Conservation (phyloP, 2,888 invertebrate genomes). For the Euzophera pinguis region DNA sequence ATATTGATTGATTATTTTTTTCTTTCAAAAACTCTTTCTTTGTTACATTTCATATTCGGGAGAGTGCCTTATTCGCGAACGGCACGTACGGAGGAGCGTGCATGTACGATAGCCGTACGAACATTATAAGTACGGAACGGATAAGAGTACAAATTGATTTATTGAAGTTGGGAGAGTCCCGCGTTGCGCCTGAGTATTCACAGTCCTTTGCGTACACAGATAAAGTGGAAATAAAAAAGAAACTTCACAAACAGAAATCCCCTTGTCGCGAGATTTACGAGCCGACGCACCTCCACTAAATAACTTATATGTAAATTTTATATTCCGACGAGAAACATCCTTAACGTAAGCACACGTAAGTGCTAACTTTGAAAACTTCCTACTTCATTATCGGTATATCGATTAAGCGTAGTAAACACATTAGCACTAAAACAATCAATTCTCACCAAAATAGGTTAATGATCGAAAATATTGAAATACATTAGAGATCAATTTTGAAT, state of each 20-base stretch:
- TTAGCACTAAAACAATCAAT: conserved; percentile 23
- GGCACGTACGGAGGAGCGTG: conserved; percentile 35
- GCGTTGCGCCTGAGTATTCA: conserved; percentile 75
- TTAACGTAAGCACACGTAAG: conserved; percentile 18
- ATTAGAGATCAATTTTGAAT: conserved; percentile 72
- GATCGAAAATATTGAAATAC: conserved; percentile 60
- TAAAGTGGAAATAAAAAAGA: conserved; percentile 77
- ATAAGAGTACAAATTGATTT: conserved; percentile 79
- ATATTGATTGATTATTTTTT: neutral
- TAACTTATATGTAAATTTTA: conserved; percentile 75
- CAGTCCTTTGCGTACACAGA: conserved; percentile 71
- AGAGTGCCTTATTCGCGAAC: conserved; percentile 46
- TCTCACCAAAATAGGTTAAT: conserved; percentile 48
- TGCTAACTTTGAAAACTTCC: conserved; percentile 24
- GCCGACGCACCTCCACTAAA: conserved; percentile 70
- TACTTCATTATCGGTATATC: conserved; percentile 22
- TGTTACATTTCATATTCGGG: conserved; percentile 34
- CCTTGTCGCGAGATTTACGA: conserved; percentile 77
- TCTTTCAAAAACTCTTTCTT: conserved; percentile 44
- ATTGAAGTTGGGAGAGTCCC: conserved; percentile 74
- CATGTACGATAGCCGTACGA: conserved; percentile 41
- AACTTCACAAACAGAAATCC: conserved; percentile 78
- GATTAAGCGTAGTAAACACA: conserved; percentile 17
- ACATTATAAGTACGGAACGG: conserved; percentile 71
- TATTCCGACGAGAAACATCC: conserved; percentile 51